Base-by-base conservation (phyloP, 1,140 invertebrate species). In the Wiebesia pumilae region DNA sequence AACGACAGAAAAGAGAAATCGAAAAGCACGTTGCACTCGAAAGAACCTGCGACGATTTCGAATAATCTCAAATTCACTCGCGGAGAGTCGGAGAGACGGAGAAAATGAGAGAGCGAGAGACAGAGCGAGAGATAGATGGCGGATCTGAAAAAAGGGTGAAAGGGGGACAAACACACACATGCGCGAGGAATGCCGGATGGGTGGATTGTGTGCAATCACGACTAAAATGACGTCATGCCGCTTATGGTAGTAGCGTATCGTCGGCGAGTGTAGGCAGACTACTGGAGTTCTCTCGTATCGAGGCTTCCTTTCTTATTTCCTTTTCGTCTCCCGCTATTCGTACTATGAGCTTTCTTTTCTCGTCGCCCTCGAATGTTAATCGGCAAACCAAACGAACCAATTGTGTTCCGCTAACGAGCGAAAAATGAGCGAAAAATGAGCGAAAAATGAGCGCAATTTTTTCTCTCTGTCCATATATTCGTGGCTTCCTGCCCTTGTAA, bases 101-200 rank as follows among this genome's bases (percentile, higher is more conserved):
- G 6, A 58, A 21, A 35, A 10, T 24, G n/a, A 38, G 24, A 40
- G 21, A 58, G 47, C 19, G 75, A 30, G 24, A 82, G 38, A 24
- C 0, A 47, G 27, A 75, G 78, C 58, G 47, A 81, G 69, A 82
- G 67, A 85, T 24, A 65, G 65, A 38, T 47, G 83, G 83, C 84
- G 81, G 83, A 78, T 65, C 62, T 69, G 78, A 62, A 78, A 81
- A 88, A 80, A 83, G 62, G 79, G 85, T 62, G 83, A 79, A 87
- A 88, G 87, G 81, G 84, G 77, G 82, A 87, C 69, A 33, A 67
- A 10, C 43, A 75, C 69, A 86, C 69, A 51, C 40, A 54, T 54
- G 78, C 30, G 69, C 54, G 86, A 84, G 69, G 83, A 89, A 81
- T 77, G 69, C 71, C 78, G 88, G 83, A 90, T 88, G 86, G 88